Percentiles rank a stretch among this genome's conserved stretches.
phyloP scores from a whole-genome alignment of 2,113 vertebrate genomes.

The Nycticorax nycticorax region DNA sequence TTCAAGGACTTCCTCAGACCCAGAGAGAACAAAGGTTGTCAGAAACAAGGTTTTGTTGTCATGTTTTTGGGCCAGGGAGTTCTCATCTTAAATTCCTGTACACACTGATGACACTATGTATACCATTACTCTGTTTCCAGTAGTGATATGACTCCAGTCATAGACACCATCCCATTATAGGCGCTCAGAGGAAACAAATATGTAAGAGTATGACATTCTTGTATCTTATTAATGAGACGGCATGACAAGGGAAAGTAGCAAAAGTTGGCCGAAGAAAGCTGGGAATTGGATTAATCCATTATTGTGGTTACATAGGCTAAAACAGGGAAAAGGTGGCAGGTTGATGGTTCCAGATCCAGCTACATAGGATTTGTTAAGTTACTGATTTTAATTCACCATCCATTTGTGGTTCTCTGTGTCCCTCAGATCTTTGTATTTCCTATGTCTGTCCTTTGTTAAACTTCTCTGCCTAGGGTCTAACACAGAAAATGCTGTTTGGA shows the following conservation, averaged over 20 bases:
- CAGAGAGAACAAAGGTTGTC: not conserved
- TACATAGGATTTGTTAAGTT: not conserved
- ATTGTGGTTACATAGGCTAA: not conserved
- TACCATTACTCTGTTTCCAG: not conserved
- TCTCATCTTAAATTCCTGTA: not conserved
- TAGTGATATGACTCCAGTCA: not conserved
- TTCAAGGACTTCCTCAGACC: not conserved
- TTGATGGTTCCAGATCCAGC: not conserved
- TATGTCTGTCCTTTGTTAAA: not conserved
- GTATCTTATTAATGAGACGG: not conserved
- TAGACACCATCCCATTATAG: not conserved
- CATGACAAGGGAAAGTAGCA: not conserved
- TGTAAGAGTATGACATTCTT: not conserved
- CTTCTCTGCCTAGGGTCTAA: not conserved
- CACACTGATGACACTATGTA: not conserved
- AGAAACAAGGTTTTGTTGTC: not conserved
- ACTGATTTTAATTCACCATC: not conserved
- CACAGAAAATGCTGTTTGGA: not conserved
- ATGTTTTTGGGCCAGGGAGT: not conserved
- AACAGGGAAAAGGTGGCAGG: not conserved
- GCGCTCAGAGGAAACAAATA: not conserved
- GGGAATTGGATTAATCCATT: not conserved
- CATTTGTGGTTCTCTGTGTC: not conserved
- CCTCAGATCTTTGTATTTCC: not conserved
- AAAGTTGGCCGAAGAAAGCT: not conserved